A percentile compares a stretch with the other conserved stretches of the same genome.
phyloP scores from a whole-genome alignment of 2,888 invertebrate genomes.

The Barypeithes pellucidus region DNA sequence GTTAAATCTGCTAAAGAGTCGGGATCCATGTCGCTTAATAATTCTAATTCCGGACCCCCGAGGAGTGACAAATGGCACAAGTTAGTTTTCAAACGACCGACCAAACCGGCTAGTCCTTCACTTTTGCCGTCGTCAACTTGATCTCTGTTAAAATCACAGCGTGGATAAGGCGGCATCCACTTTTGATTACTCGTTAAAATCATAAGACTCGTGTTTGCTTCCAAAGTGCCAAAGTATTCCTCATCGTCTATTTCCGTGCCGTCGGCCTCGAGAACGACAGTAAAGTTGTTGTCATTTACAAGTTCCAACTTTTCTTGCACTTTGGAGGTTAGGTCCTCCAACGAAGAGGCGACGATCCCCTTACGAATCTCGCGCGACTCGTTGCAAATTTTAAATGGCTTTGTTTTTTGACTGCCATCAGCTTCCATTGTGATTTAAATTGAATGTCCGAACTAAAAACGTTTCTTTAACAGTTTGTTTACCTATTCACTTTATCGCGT shows the following conservation, averaged over 20 bases:
- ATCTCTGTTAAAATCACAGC: conserved; percentile 77
- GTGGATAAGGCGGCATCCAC: conserved; percentile 80
- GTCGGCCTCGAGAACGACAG: conserved; percentile 91
- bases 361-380: conserved; percentile 85
- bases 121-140: conserved; percentile 71
- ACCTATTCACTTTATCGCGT: conserved; percentile 18
- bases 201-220: conserved; percentile 90
- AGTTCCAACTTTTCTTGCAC: conserved; percentile 83
- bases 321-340: conserved; percentile 85
- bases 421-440: conserved; percentile 72
- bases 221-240: conserved; percentile 93
- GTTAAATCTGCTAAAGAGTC: conserved; percentile 88
- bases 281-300: conserved; percentile 74
- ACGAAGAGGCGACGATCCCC: conserved; percentile 85
- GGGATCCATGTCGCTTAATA: conserved; percentile 92
- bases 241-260: conserved; percentile 97
- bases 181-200: conserved; percentile 82
- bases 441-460: conserved; percentile 5
- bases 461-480: conserved; percentile 13
- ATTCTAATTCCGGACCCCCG: conserved; percentile 87
- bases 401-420: conserved; percentile 71
- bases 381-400: conserved; percentile 87
- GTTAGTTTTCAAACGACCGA: conserved; percentile 86
- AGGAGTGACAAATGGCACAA: conserved; percentile 88
- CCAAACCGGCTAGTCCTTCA: conserved; percentile 81